phyloP scores from a whole-genome alignment of 2,888 invertebrate genomes.

The Theretra japonica region DNA sequence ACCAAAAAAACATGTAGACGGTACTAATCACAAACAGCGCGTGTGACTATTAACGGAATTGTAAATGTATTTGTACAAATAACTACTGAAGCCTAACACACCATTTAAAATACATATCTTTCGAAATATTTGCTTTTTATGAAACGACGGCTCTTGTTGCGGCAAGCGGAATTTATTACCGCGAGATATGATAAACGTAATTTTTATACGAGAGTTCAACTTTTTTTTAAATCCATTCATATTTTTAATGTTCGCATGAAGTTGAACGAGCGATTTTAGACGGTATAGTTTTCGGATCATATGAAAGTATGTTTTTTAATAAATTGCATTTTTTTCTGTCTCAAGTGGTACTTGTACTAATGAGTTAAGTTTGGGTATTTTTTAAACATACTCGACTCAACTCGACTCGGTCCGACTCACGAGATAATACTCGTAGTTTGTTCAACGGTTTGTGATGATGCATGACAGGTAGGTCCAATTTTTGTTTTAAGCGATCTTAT shows the following conservation, averaged over 20 bases:
- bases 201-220: constrained; percentile 12
- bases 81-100: not conserved
- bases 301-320: not conserved
- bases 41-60: too few relatives aligned
- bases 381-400: too few relatives aligned
- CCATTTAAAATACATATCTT: constrained; percentile 15
- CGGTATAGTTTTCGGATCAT: not conserved
- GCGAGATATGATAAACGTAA: constrained; percentile 21
- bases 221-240: not conserved
- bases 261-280: not conserved
- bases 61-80: not conserved
- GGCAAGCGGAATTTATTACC: constrained; percentile 9
- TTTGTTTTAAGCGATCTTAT: too few relatives aligned
- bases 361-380: too few relatives aligned
- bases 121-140: not conserved
- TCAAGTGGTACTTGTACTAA: too few relatives aligned
- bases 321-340: too few relatives aligned
- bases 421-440: too few relatives aligned
- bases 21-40: too few relatives aligned
- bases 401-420: too few relatives aligned
- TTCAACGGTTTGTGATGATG: too few relatives aligned
- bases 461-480: too few relatives aligned
- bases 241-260: not conserved
- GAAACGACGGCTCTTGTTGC: constrained; percentile 5
- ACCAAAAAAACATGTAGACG: too few relatives aligned